These are phyloP conservation scores for Periparus ater DNA, from an alignment of 2,797 vertebrate species.

Conservation along the genomic window DNA sequence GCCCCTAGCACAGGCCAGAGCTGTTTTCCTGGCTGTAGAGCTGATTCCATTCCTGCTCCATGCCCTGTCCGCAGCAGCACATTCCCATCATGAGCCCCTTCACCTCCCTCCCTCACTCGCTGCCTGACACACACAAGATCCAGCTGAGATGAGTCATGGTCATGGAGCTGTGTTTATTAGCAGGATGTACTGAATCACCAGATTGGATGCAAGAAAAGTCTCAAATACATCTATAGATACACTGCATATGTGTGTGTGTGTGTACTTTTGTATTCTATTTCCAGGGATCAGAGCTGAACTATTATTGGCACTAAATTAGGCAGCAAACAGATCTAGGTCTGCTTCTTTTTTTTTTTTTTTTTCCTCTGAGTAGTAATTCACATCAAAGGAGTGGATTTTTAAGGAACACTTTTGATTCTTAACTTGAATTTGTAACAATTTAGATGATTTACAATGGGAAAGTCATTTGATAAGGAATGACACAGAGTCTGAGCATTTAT, in stretches of 20 bases:
- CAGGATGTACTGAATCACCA: background rate
- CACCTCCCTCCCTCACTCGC: background rate
- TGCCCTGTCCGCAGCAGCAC: background rate
- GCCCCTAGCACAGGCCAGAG: background rate
- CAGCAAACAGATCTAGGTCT: background rate
- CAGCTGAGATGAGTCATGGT: background rate
- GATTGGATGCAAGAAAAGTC: background rate
- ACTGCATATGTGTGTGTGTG: background rate
- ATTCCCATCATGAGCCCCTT: background rate
- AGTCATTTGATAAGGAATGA: slow-evolving; percentile 36
- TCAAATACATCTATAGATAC: background rate
- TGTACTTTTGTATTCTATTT: background rate
- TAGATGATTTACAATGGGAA: slow-evolving; percentile 45
- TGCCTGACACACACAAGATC: background rate
- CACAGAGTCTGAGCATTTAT: slow-evolving; percentile 29
- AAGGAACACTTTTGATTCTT: slow-evolving; percentile 10
- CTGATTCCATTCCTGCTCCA: background rate
- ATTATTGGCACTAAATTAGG: background rate
- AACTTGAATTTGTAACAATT: slow-evolving; percentile 38
- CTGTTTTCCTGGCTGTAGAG: background rate
- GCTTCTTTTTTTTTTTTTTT: background rate
- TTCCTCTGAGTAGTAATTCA: background rate
- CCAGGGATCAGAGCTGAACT: background rate
- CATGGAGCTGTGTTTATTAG: background rate
- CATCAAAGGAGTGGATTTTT: background rate